Conservation (phyloP, 2,888 invertebrate species). For the Drosophila paranaensis region DNA sequence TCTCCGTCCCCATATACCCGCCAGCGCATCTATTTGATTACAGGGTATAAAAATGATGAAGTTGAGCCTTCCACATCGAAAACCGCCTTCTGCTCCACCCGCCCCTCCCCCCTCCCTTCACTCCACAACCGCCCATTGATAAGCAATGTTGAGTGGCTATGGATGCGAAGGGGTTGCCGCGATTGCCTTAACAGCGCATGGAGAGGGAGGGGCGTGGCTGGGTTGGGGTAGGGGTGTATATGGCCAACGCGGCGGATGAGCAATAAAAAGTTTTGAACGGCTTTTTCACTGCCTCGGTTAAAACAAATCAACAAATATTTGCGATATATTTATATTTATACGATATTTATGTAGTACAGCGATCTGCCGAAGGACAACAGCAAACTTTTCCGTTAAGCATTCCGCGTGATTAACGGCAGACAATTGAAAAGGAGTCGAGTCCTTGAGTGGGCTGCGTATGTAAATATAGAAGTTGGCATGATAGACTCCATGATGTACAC, state of each 20-base stretch:
- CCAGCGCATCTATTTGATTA: background rate
- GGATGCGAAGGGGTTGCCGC: slow-evolving; percentile 44
- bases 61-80: slow-evolving; percentile 38
- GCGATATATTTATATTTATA: slow-evolving; percentile 50
- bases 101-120: background rate
- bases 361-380: slow-evolving; percentile 19
- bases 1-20: background rate
- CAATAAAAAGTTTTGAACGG: slow-evolving; percentile 66
- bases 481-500: background rate
- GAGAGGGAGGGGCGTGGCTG: background rate
- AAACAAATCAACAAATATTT: slow-evolving; percentile 73
- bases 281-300: slow-evolving; percentile 57
- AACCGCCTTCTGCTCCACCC: background rate
- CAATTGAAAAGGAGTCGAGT: background rate
- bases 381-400: background rate
- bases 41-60: slow-evolving; percentile 55
- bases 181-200: slow-evolving; percentile 24
- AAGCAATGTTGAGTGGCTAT: slow-evolving; percentile 49
- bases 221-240: background rate
- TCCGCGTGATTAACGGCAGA: slow-evolving; percentile 6
- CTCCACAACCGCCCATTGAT: slow-evolving; percentile 33
- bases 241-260: slow-evolving; percentile 29
- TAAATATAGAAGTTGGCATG: background rate
- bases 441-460: background rate
- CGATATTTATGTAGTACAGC: slow-evolving; percentile 29